Evolutionary conservation across 2,797 vertebrate species (phyloP), one percentile per base, ranked within the genome.

Genomic region (Lepus oiostolus): DNA sequence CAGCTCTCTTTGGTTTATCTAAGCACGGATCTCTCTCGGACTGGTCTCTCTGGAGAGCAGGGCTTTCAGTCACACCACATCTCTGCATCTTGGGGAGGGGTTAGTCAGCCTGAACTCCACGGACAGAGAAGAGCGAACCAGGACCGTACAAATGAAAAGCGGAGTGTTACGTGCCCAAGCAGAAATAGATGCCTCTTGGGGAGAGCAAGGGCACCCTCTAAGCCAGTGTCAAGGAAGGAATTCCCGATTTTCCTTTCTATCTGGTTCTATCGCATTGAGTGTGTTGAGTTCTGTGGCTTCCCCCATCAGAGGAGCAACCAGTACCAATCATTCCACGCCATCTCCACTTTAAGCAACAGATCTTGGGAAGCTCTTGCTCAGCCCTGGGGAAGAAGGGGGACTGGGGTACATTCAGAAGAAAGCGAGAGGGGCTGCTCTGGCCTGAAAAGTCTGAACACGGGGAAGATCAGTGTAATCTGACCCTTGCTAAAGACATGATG

Each of bases 221-320:
- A 32, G 67, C 11, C 52, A 24, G 13, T 22, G 26, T 65, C 35
- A 14, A 2, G 0, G 22, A 52, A 58, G 75, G n/a, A 42, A 9
- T 24, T 2, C 3, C 9, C 5, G 8, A 10, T 3, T 74, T 10
- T 13, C 4, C 3, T 0, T 4, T 60, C 26, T n/a, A n/a, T 65
- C 9, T 58, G 35, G 1, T 72, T 35, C 38, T 52, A 2, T 0
- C 2, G 12, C 6, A 4, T 58, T 7, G 35, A 13, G 22, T 4
- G 52, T 22, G 17, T 10, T 21, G 32, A 52, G 42, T 11, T 28
- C 38, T 52, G 10, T 19, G 30, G 58, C 32, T 32, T 88, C 28
- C 65, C 38, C 50, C 22, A 0, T 1, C 0, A 0, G 0, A n/a
- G 4, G 12, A 10, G 9, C 0, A 5, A 11, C 79, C 70, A 50